Conservation (phyloP, 2,888 invertebrate species). For the Chymomyza caudatula region DNA sequence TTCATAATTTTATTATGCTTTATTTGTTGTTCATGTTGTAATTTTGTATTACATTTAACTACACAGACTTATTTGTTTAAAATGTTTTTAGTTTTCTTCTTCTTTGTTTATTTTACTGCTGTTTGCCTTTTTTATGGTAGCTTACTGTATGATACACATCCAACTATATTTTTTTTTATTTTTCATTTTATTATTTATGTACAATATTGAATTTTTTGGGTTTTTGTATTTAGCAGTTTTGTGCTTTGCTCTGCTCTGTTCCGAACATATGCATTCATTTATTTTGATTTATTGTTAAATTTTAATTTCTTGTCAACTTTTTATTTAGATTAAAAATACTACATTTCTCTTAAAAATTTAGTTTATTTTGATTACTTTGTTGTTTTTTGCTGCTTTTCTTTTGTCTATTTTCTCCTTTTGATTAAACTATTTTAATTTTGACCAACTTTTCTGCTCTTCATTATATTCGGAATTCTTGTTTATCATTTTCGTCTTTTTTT, state of each 20-base stretch:
- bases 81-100: slow-evolving; percentile 23
- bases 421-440: slow-evolving; percentile 4
- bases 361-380: slow-evolving; percentile 62
- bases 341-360: slow-evolving; percentile 48
- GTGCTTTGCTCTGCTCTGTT: background rate
- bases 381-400: slow-evolving; percentile 13
- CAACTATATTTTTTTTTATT: slow-evolving; percentile 32
- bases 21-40: slow-evolving; percentile 51
- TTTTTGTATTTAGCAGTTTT: background rate
- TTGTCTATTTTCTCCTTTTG: slow-evolving; percentile 20
- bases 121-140: slow-evolving; percentile 2
- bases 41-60: slow-evolving; percentile 73
- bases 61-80: slow-evolving; percentile 71
- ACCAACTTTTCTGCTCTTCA: background rate
- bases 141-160: slow-evolving; percentile 37
- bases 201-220: background rate
- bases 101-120: slow-evolving; percentile 14
- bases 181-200: slow-evolving; percentile 3
- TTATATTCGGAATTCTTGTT: background rate
- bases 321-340: slow-evolving; percentile 29
- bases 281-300: background rate
- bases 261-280: background rate
- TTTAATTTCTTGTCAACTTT: background rate
- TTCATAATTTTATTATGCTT: slow-evolving; percentile 72
- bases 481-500: background rate